These are phyloP conservation scores for Diadegma fenestrale DNA, from an alignment of 2,888 invertebrate species.

Conservation along the genomic window DNA sequence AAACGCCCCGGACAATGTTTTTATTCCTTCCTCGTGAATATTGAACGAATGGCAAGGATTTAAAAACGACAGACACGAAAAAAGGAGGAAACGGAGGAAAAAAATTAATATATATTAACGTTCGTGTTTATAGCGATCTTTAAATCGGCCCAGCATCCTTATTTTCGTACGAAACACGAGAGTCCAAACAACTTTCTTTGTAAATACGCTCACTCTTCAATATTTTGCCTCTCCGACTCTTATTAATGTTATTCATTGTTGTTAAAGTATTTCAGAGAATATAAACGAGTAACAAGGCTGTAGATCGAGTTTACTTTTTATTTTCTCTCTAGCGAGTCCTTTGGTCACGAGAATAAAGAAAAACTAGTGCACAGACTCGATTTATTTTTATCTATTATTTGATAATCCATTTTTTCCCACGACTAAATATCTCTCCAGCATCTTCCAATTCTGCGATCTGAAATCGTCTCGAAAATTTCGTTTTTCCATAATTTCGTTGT, in stretches of 20 bases:
- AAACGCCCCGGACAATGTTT: slow-evolving; percentile 54
- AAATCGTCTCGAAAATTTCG: too few species aligned
- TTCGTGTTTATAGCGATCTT: slow-evolving; percentile 33
- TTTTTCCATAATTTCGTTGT: too few species aligned
- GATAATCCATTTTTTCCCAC: too few species aligned
- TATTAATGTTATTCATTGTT: slow-evolving; percentile 68
- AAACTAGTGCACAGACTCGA: slow-evolving; percentile 19
- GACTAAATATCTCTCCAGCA: too few species aligned
- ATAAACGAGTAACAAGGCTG: slow-evolving; percentile 54
- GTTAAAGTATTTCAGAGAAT: slow-evolving; percentile 70
- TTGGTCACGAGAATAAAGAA: slow-evolving; percentile 10
- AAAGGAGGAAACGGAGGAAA: slow-evolving; percentile 27
- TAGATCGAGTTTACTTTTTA: slow-evolving; percentile 45
- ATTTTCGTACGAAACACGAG: slow-evolving; percentile 65
- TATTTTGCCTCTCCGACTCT: slow-evolving; percentile 58
- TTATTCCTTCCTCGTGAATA: slow-evolving; percentile 64
- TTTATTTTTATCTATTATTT: background rate
- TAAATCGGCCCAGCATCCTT: slow-evolving; percentile 66
- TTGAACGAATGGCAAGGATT: slow-evolving; percentile 34
- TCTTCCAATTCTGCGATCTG: too few species aligned
- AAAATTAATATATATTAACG: slow-evolving; percentile 35
- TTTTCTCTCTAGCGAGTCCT: slow-evolving; percentile 21
- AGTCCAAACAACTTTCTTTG: slow-evolving; percentile 63
- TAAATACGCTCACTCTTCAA: slow-evolving; percentile 65
- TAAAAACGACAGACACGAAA: background rate